Evolutionary conservation across 2,888 invertebrate genomes (phyloP), one percentile per base, ranked within the genome.

Genomic region (Marronus borbonicus): DNA sequence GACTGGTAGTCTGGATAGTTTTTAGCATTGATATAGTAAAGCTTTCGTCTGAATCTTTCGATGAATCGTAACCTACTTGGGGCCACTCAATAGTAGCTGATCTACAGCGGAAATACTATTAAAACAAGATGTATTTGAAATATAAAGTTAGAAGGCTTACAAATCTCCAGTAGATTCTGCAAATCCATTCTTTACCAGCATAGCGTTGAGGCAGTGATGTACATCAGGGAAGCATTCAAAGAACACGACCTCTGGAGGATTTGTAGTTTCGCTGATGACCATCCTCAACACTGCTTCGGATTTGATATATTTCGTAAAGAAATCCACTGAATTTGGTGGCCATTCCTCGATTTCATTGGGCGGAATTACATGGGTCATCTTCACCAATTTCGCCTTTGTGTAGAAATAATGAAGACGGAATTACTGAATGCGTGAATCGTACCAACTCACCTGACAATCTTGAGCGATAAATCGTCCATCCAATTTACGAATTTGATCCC

Each of bases 401-500:
- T 80, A 77, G 66, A 77, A 69, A 55, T 7, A 55, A 7, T 20
- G 4, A 55, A 8, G 5, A 36, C 55, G 55, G 0, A 17, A 55
- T 17, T 12, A 60, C 20, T 10, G 24, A 60, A 60, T 60, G 5
- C n/a, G 3, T 55, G 17, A n/a, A 55, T n/a, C n/a, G 4, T 14
- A 1, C 17, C 3, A 36, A 14, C 24, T 79, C 82, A 86, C 87
- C 82, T 86, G 86, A 78, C 82, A 82, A 72, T 87, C 87, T 28
- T 86, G 70, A 76, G 80, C 85, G 4, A 82, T 84, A 77, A 87
- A 86, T 14, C 77, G 44, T 36, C 85, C 86, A 10, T 88, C 88
- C 17, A 94, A 86, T 77, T 89, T 88, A 62, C 91, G 89, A 64
- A 94, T 87, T 58, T 88, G 85, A 24, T 88, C 85, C 89, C 91